Conservation (phyloP, 2,113 vertebrate genomes). For the Lophotis ruficrista region DNA sequence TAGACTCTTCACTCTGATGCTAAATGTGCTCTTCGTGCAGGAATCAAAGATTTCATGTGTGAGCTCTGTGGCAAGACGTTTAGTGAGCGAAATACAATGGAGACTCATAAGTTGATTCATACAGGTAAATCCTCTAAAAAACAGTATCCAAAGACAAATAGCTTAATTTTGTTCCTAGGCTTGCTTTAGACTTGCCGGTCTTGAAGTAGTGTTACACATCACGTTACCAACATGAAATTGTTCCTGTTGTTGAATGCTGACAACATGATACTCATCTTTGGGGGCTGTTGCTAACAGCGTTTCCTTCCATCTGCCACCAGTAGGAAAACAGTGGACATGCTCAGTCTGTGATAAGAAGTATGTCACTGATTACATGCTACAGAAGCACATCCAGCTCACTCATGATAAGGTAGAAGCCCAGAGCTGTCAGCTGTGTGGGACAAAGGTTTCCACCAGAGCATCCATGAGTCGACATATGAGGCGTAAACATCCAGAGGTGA, state of each 20-base stretch:
- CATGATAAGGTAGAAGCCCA: slow-evolving; percentile 98
- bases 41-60: slow-evolving; percentile 99
- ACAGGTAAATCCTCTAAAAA: slow-evolving; percentile 80
- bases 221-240: not conserved
- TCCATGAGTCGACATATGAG: slow-evolving; percentile 97
- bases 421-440: slow-evolving; percentile 94
- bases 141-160: not conserved
- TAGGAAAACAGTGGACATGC: slow-evolving; percentile 97
- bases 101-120: slow-evolving; percentile 97
- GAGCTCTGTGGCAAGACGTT: slow-evolving; percentile 97
- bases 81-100: slow-evolving; percentile 95
- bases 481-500: slow-evolving; percentile 96
- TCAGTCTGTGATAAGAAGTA: slow-evolving; percentile 96
- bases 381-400: slow-evolving; percentile 97
- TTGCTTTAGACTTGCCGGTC: not conserved
- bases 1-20: not conserved
- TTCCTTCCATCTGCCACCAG: slow-evolving; percentile 71
- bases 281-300: not conserved
- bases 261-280: not conserved
- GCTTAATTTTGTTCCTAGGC: not conserved
- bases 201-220: not conserved
- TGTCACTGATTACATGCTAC: slow-evolving; percentile 98
- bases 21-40: slow-evolving; percentile 69
- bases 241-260: not conserved
- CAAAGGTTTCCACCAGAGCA: slow-evolving; percentile 95